Evolutionary conservation across 2,113 vertebrate genomes (phyloP).

Genomic region (Galeopterus variegatus): DNA sequence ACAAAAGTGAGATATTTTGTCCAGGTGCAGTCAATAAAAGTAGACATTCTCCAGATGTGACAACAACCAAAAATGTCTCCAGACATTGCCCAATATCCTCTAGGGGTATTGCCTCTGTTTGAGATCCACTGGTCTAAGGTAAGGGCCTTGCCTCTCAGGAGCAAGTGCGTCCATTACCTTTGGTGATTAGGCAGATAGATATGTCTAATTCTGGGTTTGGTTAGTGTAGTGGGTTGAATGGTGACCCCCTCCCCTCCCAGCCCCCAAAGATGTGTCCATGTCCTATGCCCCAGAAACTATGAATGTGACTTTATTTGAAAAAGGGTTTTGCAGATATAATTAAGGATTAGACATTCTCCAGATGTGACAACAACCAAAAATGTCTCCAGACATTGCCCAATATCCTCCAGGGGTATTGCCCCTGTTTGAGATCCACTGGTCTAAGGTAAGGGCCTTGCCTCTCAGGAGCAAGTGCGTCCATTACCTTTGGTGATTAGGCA

Average conservation of each 20-base stretch:
- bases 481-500: not conserved
- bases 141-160: not conserved
- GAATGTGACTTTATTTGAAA: not conserved
- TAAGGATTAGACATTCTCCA: not conserved
- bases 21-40: not conserved
- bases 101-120: not conserved
- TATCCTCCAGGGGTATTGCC: not conserved
- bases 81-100: not conserved
- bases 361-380: not conserved
- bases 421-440: not conserved
- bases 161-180: not conserved
- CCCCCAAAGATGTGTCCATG: not conserved
- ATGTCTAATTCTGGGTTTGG: conserved; percentile 18
- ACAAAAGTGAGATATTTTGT: not conserved
- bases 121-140: not conserved
- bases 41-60: not conserved
- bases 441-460: not conserved
- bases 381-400: not conserved
- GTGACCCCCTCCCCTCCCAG: not conserved
- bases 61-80: conserved; percentile 19
- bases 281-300: not conserved
- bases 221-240: not conserved
- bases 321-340: not conserved
- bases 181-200: not conserved
- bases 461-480: not conserved